A percentile compares a stretch with the other conserved stretches of the same genome.
phyloP scores from a whole-genome alignment of 2,888 invertebrate genomes.

The Clanis bilineata region DNA sequence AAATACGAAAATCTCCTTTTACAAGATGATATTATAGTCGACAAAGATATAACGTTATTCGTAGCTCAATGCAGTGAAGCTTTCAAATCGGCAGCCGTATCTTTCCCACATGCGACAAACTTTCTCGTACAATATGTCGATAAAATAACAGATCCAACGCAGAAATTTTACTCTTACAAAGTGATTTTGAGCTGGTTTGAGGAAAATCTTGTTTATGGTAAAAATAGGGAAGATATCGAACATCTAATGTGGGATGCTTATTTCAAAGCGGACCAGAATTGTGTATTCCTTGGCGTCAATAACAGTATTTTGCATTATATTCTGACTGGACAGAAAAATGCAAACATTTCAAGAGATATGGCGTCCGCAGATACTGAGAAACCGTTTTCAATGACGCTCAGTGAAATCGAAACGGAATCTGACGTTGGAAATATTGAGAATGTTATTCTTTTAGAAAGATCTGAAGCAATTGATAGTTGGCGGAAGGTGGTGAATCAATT shows the following conservation, averaged over 20 bases:
- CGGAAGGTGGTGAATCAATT: slow-evolving; percentile 77
- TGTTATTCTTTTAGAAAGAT: slow-evolving; percentile 60
- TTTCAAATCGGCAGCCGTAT: slow-evolving; percentile 83
- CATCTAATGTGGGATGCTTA: slow-evolving; percentile 75
- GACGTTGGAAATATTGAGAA: slow-evolving; percentile 71
- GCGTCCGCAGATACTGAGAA: slow-evolving; percentile 53
- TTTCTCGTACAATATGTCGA: slow-evolving; percentile 83
- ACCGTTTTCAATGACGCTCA: slow-evolving; percentile 61
- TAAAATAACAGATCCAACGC: slow-evolving; percentile 62
- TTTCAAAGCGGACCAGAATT: slow-evolving; percentile 55
- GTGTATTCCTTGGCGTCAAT: slow-evolving; percentile 58
- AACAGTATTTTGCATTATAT: slow-evolving; percentile 63
- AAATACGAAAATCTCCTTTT: slow-evolving; percentile 65
- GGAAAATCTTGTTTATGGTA: slow-evolving; percentile 64
- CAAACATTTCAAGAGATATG: slow-evolving; percentile 52
- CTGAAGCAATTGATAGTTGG: slow-evolving; percentile 66
- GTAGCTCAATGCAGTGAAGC: slow-evolving; percentile 84
- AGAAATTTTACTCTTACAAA: slow-evolving; percentile 79
- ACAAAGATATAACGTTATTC: slow-evolving; percentile 70
- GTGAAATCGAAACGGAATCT: slow-evolving; percentile 71
- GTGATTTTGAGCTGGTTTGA: slow-evolving; percentile 76
- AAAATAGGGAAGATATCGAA: slow-evolving; percentile 66
- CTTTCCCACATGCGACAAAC: slow-evolving; percentile 83
- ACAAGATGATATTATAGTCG: slow-evolving; percentile 55
- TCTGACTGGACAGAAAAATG: slow-evolving; percentile 63